phyloP scores from a whole-genome alignment of 2,113 vertebrate genomes.

The Semnornis frantzii region DNA sequence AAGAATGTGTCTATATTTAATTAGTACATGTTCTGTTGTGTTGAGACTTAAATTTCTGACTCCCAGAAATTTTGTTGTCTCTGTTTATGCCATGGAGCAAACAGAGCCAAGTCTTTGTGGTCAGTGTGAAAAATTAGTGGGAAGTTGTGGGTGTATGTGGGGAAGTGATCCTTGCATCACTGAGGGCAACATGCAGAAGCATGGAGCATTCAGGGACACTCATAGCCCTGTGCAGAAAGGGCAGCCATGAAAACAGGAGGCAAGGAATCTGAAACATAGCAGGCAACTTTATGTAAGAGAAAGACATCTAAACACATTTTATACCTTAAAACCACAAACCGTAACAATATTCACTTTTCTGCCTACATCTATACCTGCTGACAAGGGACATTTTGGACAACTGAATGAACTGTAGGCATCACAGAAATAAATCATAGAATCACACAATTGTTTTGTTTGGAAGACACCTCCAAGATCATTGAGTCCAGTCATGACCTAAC shows the following conservation, averaged over 20 bases:
- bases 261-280: not conserved
- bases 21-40: not conserved
- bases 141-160: too few species aligned
- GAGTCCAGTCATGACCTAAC: too few species aligned
- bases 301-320: not conserved
- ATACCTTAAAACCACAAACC: too few species aligned
- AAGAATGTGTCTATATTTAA: not conserved
- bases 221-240: not conserved
- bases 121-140: not conserved
- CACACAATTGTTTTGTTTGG: too few species aligned
- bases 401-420: not conserved
- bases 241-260: not conserved
- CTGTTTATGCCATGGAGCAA: not conserved
- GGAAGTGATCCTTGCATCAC: not conserved
- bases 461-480: too few species aligned
- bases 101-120: not conserved
- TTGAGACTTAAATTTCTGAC: not conserved
- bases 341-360: not conserved
- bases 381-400: not conserved
- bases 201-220: not conserved
- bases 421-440: not conserved
- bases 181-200: rapidly evolving
- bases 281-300: not conserved
- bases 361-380: not conserved
- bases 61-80: not conserved